phyloP scores from a whole-genome alignment of 2,888 invertebrate species.

The Morinoia aosen region DNA sequence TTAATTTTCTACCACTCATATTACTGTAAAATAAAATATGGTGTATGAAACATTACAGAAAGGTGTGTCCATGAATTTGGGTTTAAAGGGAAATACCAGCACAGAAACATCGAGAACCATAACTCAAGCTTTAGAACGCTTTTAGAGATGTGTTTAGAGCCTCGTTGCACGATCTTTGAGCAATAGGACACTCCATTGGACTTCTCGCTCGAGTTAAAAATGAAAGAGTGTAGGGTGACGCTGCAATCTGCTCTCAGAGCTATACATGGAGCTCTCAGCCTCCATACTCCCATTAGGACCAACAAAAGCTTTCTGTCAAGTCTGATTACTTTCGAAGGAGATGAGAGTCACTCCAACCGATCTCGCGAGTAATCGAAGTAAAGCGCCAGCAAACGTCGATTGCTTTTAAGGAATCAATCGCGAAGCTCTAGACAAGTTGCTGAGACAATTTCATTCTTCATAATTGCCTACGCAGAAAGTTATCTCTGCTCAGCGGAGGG shows the following conservation, averaged over 20 bases:
- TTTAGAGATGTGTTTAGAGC: background rate
- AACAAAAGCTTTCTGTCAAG: conserved; percentile 52
- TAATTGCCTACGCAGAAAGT: conserved; percentile 43
- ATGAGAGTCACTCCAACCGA: conserved; percentile 45
- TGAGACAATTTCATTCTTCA: conserved; percentile 45
- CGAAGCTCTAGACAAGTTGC: conserved; percentile 32
- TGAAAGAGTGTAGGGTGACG: conserved; percentile 22
- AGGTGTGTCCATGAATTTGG: background rate
- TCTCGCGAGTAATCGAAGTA: conserved; percentile 43
- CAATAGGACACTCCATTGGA: conserved; percentile 9
- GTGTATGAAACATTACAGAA: background rate
- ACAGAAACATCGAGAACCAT: background rate
- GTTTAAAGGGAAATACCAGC: background rate
- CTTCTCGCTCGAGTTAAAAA: conserved; percentile 26
- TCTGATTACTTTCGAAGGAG: conserved; percentile 52
- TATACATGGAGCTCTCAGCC: conserved; percentile 34
- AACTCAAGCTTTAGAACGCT: background rate
- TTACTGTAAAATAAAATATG: background rate
- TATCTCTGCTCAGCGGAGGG: conserved; percentile 36
- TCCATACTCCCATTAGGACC: conserved; percentile 51
- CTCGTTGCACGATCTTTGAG: background rate
- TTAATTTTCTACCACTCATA: background rate
- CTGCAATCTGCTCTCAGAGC: conserved; percentile 25
- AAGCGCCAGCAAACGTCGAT: conserved; percentile 39
- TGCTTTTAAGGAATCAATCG: conserved; percentile 46